Base-by-base conservation (phyloP, 2,888 invertebrate species). In the Lasioglossum marginatum region DNA sequence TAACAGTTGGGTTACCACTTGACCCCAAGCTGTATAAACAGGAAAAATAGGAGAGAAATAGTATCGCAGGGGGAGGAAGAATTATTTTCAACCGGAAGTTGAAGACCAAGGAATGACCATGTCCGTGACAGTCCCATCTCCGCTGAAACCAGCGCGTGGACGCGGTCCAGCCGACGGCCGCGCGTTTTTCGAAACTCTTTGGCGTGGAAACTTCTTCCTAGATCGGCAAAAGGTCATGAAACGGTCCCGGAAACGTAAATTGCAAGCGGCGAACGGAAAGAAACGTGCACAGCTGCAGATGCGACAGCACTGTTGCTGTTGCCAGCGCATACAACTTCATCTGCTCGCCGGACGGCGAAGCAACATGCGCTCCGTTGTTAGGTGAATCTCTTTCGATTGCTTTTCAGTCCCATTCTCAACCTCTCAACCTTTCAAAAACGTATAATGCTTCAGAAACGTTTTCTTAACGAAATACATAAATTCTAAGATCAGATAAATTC, bases 171-270 rank as follows among this genome's bases (percentile, higher is more conserved):
- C 95, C 37, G 96, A 97, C 91, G 96, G 97, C 91, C 96, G 97
- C 85, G 96, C 97, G 60, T 96, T 97, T 81, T 97, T 97, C 94
- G 97, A 97, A 92, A 96, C 97, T 34, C 95, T 97, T 77, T 97
- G 97, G 97, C 96, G 97, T 70, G 97, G 97, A 80, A 96, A 96
- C 70, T 96, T 97, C 92, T 94, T 94, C 76, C 90, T 95, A 74
- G 94, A 95, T 68, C 92, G 94, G 6, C 94, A 94, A 70, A 93
- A 93, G 76, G 92, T 91, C 23, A 91, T 94, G 48, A 94, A 93
- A 83, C 92, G 94, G n/a, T 90, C 94, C 71, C 92, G 94, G 76
- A 94, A 93, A 86, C 91, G 94, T 27, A 94, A 94, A 84, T 87
- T 94, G 72, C 93, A 94, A 81, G 87, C 92, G 4, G 90, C 92